Base-by-base conservation (phyloP, 2,797 vertebrate genomes). In the Liparis tanakae region DNA sequence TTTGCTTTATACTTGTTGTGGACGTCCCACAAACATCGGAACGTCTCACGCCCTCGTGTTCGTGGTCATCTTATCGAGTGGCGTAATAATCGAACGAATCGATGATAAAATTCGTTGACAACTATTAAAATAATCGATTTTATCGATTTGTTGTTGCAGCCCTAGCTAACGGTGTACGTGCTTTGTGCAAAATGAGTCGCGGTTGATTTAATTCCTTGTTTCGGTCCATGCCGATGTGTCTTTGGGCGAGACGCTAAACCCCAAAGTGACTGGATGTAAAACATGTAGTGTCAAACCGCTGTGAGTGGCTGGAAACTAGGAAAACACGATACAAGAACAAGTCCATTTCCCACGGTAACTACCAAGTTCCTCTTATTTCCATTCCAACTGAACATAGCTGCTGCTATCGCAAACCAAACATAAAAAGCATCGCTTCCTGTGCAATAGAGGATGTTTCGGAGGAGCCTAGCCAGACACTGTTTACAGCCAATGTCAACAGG, bases 311-410 rank as follows among this genome's bases (percentile, higher is more conserved):
- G 46, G 7, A 48, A 48, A 48, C 46, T 9, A 48, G 17, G n/a
- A 48, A 48, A n/a, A 15, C 0, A 30, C 25, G 25, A 30, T 30
- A 30, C 25, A 30, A 30, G 25, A 30, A 17, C 43, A 41, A 41
- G 12, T 41, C 39, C 39, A 44, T 44, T 17, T 25, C 6, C 13
- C 5, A 13, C 2, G 6, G 25, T 22, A 63, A 51, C 34, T 6
- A 8, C 46, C 37, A 25, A 72, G 48, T 80, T 82, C 55, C 65
- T 79, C 66, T 73, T 70, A 58, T 70, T 79, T 64, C 65, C 20
- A 9, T 62, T 74, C 20, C 17, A 51, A 41, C 18, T 55, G 15
- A 67, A 54, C 10, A 37, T 17, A 36, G 51, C 36, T 46, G 33
- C 51, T 33, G 53, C 36, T 6, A 30, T 22, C 0, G 7, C 39